Base-by-base conservation (phyloP, 2,797 vertebrate species). In the Lacerta agilis region DNA sequence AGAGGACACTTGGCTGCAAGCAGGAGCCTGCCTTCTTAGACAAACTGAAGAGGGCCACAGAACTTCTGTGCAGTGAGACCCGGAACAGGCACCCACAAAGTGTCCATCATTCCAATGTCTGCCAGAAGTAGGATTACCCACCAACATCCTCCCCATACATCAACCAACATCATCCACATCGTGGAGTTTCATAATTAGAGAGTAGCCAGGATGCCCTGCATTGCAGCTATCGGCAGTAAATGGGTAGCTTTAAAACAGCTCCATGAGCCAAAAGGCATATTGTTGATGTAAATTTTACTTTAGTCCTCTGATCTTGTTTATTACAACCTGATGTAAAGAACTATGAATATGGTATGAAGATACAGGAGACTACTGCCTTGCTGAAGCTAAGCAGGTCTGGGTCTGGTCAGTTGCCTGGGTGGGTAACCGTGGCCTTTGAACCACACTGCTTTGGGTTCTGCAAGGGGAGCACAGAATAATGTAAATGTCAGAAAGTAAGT, bases 111-210 rank as follows among this genome's bases (percentile, higher is more conserved):
- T 76, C 45, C 58, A 67, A 58, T 66, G 55, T 69, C 33, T 76
- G 10, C 23, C 79, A 55, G 17, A 73, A 86, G 61, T 11, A 69
- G 27, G 29, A 86, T 86, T 81, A 17, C 58, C 38, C 69, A 84
- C 66, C 69, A 79, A 67, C 83, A 81, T 89, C 58, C 8, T 64
- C 38, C 36, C 69, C 87, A 89, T 89, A 66, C 83, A 76, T 89
- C 78, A 85, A 75, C 27, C 58, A 25, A 81, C 36, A 82, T 81
- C 83, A 85, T 77, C 83, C 78, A 69, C 29, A 69, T 13, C 61
- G 29, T 38, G 79, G 23, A 27, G n/a, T 79, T 58, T 38, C 36
- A 29, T 55, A 86, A 86, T 55, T 76, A 85, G 83, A 81, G 10
- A n/a, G 10, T 27, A 8, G 49, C 38, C 43, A 75, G 41, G 25